phyloP scores from a whole-genome alignment of 2,113 vertebrate species.

The Rhinolophus sinicus region DNA sequence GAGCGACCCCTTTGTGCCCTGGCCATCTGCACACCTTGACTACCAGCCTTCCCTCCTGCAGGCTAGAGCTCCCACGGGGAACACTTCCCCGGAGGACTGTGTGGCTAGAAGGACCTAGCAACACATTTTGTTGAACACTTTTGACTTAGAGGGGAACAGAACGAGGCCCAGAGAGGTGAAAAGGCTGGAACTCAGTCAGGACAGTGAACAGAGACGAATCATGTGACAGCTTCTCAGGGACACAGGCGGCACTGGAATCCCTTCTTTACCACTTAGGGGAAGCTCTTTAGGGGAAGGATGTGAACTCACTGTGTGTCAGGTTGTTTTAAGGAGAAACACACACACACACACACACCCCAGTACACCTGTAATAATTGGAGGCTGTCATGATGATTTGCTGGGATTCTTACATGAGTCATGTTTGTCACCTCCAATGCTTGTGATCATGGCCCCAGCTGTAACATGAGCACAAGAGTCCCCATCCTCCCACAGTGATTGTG shows the following conservation, averaged over 20 bases:
- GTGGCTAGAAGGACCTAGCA: background rate
- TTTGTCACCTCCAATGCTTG: too few relatives aligned
- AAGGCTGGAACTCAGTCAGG: background rate
- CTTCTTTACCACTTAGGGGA: background rate
- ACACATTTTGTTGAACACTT: background rate
- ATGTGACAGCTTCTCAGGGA: background rate
- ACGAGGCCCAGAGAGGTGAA: fast-evolving
- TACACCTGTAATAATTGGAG: background rate
- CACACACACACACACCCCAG: background rate
- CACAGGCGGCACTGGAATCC: fast-evolving
- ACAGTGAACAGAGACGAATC: too few relatives aligned
- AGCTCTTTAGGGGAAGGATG: background rate
- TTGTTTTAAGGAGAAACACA: background rate
- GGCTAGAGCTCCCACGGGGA: background rate
- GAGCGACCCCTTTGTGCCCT: background rate
- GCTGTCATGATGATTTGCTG: background rate
- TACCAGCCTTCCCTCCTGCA: background rate
- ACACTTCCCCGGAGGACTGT: fast-evolving
- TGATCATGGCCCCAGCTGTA: background rate
- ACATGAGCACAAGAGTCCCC: background rate
- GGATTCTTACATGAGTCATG: background rate
- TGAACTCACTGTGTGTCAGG: background rate
- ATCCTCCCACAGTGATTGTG: background rate
- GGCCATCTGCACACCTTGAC: too few relatives aligned
- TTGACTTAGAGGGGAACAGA: background rate